Evolutionary conservation across 2,888 invertebrate species (phyloP), one percentile per base, ranked within the genome.

Genomic region (Dendrolimus houi): DNA sequence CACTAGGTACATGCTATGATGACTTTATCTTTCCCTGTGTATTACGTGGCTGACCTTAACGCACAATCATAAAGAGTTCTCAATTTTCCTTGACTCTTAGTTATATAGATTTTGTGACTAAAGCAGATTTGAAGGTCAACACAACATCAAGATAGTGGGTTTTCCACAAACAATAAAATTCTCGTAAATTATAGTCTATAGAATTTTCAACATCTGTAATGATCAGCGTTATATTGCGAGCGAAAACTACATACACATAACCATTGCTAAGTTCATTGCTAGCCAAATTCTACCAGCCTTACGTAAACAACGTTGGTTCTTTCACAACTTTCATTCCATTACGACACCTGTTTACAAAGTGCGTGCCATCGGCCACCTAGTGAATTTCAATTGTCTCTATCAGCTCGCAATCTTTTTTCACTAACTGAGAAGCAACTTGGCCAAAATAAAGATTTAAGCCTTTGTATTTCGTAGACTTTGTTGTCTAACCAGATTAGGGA

Each of bases 261-360:
- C 47, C 47, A 47, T 47, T 47, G 47, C 47, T 3, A 9, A 47
- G 47, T 47, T 12, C 47, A 12, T 64, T 64, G 70, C 61, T 63
- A 61, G 62, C 60, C 63, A 58, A 64, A 72, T 69, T 68, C 66
- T 64, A 63, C 64, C 63, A 62, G 59, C 66, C 58, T 74, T 75
- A 69, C 72, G 74, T 76, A 74, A 77, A 71, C 59, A 59, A 68
- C 64, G 69, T 69, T 62, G 71, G 71, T 64, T 77, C 76, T 74
- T 78, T 77, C 72, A 68, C 63, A 72, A 77, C 81, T 80, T 80
- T 80, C 79, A 67, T 76, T 75, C 62, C 67, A 70, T 78, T 79
- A 72, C 75, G 70, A 73, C 71, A 77, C 60, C 56, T 67, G 56
- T 67, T 68, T 73, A 64, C 59, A 66, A 67, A 64, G 70, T 71